Base-by-base conservation (phyloP, 2,113 vertebrate species). In the Zapus hudsonius region DNA sequence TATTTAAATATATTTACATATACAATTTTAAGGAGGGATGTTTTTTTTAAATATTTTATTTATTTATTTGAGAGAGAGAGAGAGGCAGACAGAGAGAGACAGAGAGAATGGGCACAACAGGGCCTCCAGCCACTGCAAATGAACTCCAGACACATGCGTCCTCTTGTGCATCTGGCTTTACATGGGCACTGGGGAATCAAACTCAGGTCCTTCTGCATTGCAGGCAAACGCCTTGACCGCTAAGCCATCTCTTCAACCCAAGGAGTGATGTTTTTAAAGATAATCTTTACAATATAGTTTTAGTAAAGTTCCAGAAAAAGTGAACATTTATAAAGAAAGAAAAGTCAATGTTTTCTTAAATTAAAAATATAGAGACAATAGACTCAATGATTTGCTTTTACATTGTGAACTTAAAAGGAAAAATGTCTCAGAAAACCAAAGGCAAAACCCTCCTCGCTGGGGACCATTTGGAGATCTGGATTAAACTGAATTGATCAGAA, bases 241-340 rank as follows among this genome's bases (percentile, higher is more conserved):
- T n/a, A n/a, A n/a, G n/a, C n/a, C n/a, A n/a, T n/a, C n/a, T n/a
- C n/a, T n/a, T n/a, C n/a, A n/a, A n/a, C n/a, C n/a, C n/a, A n/a
- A n/a, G n/a, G n/a, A n/a, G n/a, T n/a, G n/a, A n/a, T n/a, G n/a
- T n/a, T n/a, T n/a, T n/a, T n/a, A n/a, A n/a, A n/a, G n/a, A 63
- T 6, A 91, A 85, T 63, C 91, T 72, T 40, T 83, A 52, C 15
- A 80, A 59, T 2, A 79, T 10, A 52, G 3, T 66, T 57, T 83
- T 74, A 64, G 84, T 52, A 80, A 78, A 79, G 83, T 67, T 89
- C 70, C 19, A 82, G 25, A 89, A 84, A 91, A 81, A 29, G 31
- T 89, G 22, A 76, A 73, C 3, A 72, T 31, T 12, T 74, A 10
- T 40, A 42, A 92, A 73, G 52, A 63, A 64, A 85, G 9, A 79